These are phyloP conservation scores for Muscicapa adusta DNA, from an alignment of 2,113 vertebrate genomes.

Conservation along the genomic window DNA sequence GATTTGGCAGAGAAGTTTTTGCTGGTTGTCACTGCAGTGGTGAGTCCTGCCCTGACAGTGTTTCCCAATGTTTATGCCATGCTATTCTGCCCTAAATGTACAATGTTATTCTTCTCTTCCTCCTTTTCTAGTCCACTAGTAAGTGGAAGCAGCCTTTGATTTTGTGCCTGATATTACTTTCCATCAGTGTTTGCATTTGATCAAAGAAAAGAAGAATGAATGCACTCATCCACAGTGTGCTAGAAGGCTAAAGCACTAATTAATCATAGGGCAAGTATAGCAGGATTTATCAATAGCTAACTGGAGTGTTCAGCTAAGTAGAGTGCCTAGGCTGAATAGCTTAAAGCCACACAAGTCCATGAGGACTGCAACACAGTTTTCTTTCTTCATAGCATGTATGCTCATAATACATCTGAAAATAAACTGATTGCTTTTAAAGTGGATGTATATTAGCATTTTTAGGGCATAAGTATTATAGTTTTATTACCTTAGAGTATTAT, in stretches of 20 bases:
- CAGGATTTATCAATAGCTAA: not conserved
- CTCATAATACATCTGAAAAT: not conserved
- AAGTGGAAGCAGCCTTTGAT: not conserved
- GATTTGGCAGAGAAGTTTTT: not conserved
- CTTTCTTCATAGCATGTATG: not conserved
- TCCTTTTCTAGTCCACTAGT: not conserved
- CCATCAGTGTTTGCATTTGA: not conserved
- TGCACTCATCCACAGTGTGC: not conserved
- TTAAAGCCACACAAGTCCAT: not conserved
- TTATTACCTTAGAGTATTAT: not conserved
- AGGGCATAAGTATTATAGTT: not conserved
- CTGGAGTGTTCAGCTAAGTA: not conserved
- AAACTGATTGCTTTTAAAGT: not conserved
- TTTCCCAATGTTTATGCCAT: not conserved
- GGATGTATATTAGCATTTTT: not conserved
- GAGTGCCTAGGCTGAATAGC: not conserved
- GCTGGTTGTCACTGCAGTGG: not conserved
- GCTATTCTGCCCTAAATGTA: not conserved
- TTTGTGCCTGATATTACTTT: slow-evolving; percentile 31
- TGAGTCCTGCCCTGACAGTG: not conserved
- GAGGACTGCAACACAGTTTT: not conserved
- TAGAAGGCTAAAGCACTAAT: not conserved
- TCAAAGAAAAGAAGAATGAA: not conserved
- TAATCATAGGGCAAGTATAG: not conserved
- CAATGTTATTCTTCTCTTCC: not conserved